Evolutionary conservation across 2,797 vertebrate genomes (phyloP), one percentile per base, ranked within the genome.

Genomic region (Enteromius treurensis): DNA sequence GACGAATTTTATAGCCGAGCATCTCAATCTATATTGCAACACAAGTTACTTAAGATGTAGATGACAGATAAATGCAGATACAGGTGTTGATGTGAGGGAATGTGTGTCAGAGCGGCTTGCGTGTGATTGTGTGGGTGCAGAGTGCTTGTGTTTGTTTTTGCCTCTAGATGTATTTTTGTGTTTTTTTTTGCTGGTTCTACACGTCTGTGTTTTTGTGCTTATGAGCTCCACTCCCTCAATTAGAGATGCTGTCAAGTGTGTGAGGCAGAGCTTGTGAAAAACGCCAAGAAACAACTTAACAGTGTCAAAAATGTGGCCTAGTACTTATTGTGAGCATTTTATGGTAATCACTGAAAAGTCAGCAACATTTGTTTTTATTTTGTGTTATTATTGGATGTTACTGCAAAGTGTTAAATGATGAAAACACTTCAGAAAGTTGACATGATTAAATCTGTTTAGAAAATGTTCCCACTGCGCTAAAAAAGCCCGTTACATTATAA

Each of bases 101-200:
- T 62, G 58, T 65, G 58, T 81, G 80, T 65, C 80, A 81, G 42
- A 65, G 80, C 1, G 1, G 21, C 40, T 40, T 77, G 51, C 64
- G 14, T 75, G 80, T 51, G 67, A 62, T 42, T 45, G 80, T 83
- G 83, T 65, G 76, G 62, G 80, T 60, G 82, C 51, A 76, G 51
- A 14, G 51, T 49, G 32, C 42, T 73, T 74, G 26, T 62, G 29
- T 81, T 62, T 49, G n/a, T n/a, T n/a, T n/a, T n/a, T n/a, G 55
- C 26, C 21, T 75, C 60, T 74, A 79, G 62, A 53, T 34, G 71
- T 76, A n/a, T 81, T 73, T 42, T 32, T 86, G 70, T 23, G 17
- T 60, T 1, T 3, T 32, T 23, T 47, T 17, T 76, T 11, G 14
- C 3, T 69, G 10, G 17, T 13, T 70, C 13, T 60, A n/a, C 29